These are phyloP conservation scores for Lepidocyrtoides sp. DNA, from an alignment of 2,888 invertebrate species.

Conservation along the genomic window DNA sequence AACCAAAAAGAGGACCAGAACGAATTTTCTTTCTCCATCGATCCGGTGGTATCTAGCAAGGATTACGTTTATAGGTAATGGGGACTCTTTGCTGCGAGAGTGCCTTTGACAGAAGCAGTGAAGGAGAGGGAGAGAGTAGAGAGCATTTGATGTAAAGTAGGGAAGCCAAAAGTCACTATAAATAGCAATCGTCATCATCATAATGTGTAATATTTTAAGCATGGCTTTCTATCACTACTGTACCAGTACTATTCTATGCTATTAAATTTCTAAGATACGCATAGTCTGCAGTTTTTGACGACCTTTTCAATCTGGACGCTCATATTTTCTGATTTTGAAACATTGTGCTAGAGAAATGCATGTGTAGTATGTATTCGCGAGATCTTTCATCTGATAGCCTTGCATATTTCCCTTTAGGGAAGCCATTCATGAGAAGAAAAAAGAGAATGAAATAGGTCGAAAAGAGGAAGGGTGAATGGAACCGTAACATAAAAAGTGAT, in stretches of 20 bases:
- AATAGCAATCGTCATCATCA: constrained; percentile 13
- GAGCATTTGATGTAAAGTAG: neutral
- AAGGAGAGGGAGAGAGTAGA: neutral
- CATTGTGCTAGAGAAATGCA: neutral
- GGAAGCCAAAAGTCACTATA: constrained; percentile 43
- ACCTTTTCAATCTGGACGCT: constrained; percentile 60
- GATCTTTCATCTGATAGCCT: neutral
- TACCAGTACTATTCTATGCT: too few species aligned
- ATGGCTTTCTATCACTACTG: neutral
- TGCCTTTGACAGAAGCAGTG: constrained; percentile 29
- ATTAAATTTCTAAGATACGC: constrained; percentile 28
- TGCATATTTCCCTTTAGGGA: neutral
- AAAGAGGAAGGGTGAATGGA: constrained; percentile 31
- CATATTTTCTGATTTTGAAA: constrained; percentile 19
- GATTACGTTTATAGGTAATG: constrained; percentile 20
- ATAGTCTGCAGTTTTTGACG: constrained; percentile 45
- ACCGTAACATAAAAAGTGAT: constrained; percentile 35
- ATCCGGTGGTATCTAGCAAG: neutral
- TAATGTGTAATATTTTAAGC: constrained; percentile 2
- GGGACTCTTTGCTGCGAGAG: neutral
- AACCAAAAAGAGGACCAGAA: neutral
- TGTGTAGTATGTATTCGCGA: neutral
- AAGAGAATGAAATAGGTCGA: constrained; percentile 20
- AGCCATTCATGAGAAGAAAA: constrained; percentile 16
- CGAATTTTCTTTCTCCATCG: neutral